A percentile compares a stretch with the other conserved stretches of the same genome.
These are phyloP conservation scores for Zygothrica quintamaculata DNA, from an alignment of 2,888 invertebrate species.

Conservation along the genomic window DNA sequence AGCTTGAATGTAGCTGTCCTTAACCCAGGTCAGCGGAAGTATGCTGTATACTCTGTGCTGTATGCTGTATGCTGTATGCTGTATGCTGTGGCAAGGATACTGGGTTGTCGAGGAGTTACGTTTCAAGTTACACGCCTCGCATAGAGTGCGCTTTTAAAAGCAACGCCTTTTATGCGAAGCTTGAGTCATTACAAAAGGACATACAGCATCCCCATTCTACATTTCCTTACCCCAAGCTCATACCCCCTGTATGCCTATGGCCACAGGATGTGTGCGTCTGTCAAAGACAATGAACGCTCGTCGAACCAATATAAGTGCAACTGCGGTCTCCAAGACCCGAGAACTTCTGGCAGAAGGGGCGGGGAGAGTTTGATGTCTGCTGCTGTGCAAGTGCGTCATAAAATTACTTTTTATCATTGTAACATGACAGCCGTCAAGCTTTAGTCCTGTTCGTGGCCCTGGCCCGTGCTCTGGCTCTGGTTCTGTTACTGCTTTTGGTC, in stretches of 20 bases:
- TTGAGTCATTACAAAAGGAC: conserved; percentile 62
- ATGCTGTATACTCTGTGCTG: too few relatives aligned
- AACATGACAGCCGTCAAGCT: conserved; percentile 64
- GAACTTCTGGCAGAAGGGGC: not conserved
- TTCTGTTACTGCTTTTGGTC: conserved; percentile 27
- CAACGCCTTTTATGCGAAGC: conserved; percentile 61
- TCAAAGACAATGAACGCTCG: conserved; percentile 62
- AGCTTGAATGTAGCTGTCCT: conserved; percentile 23
- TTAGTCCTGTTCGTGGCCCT: not conserved
- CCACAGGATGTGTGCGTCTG: conserved; percentile 49
- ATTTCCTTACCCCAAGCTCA: not conserved
- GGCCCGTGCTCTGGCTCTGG: conserved; percentile 5
- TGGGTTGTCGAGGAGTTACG: conserved; percentile 9
- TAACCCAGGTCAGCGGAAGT: conserved; percentile 15
- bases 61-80: too few relatives aligned
- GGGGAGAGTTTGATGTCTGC: not conserved
- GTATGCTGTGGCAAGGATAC: not conserved
- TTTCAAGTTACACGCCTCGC: conserved; percentile 57
- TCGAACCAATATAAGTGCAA: conserved; percentile 68
- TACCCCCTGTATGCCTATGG: conserved; percentile 1
- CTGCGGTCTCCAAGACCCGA: conserved; percentile 13
- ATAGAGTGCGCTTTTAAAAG: conserved; percentile 62
- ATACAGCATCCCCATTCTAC: conserved; percentile 9
- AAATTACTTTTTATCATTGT: conserved; percentile 82
- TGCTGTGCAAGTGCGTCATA: conserved; percentile 75